Conservation (phyloP, 2,113 vertebrate species). For the Pollimyrus isidori region DNA sequence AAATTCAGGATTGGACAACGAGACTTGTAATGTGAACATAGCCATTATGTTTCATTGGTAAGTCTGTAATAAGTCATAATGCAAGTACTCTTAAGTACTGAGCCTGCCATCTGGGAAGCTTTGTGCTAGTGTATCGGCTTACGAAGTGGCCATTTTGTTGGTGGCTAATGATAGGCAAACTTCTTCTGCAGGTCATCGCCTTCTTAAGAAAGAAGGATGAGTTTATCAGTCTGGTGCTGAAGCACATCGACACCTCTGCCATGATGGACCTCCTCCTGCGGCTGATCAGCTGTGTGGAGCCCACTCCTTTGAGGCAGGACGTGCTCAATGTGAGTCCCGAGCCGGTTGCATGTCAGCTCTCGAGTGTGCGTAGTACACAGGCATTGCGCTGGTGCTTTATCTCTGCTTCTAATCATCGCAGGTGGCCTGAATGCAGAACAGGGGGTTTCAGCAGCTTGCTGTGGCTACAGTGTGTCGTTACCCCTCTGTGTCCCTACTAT, state of each 20-base stretch:
- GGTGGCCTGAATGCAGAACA: neutral
- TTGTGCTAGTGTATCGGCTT: neutral
- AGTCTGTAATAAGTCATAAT: neutral
- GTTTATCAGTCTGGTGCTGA: conserved; percentile 81
- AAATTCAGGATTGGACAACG: neutral
- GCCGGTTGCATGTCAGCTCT: neutral
- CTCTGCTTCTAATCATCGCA: conserved; percentile 40
- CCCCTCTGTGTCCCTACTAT: neutral
- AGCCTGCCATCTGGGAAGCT: neutral
- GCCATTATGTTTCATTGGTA: neutral
- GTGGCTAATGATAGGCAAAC: neutral
- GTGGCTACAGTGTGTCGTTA: neutral
- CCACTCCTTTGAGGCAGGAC: conserved; percentile 76
- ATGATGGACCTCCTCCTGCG: conserved; percentile 95
- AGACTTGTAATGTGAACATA: neutral
- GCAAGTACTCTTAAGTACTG: neutral
- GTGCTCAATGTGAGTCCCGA: conserved; percentile 74
- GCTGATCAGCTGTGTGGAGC: conserved; percentile 91
- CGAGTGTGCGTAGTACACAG: neutral
- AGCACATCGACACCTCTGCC: conserved; percentile 88
- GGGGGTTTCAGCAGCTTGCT: neutral
- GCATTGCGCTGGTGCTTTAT: conserved; percentile 57
- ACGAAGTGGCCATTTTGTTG: neutral
- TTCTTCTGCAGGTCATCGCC: conserved; percentile 65
- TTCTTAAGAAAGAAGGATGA: conserved; percentile 85